Conservation (phyloP, 1,140 invertebrate species). For the Tetraneura akinire region DNA sequence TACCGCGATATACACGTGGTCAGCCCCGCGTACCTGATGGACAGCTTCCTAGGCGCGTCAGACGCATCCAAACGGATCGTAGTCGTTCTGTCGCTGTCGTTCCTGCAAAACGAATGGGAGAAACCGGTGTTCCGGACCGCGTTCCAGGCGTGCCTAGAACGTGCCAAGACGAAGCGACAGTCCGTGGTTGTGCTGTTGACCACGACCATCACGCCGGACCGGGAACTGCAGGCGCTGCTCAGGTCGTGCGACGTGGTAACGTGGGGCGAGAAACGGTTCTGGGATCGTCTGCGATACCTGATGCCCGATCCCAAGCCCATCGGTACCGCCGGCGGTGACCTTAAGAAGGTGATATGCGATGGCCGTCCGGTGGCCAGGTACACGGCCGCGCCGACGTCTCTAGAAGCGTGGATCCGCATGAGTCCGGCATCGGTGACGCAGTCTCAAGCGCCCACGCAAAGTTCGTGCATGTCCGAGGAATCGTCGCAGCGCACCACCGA, state of each 20-base stretch:
- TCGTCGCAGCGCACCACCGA: constrained; percentile 64
- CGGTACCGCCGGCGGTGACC: constrained; percentile 55
- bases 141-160: constrained; percentile 76
- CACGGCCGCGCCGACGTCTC: constrained; percentile 64
- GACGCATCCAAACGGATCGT: constrained; percentile 87
- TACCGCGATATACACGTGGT: constrained; percentile 81
- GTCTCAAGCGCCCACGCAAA: constrained; percentile 63
- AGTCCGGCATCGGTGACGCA: constrained; percentile 56
- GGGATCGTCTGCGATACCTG: constrained; percentile 88
- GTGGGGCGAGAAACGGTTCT: constrained; percentile 91
- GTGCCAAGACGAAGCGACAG: constrained; percentile 63
- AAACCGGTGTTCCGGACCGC: constrained; percentile 90
- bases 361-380: constrained; percentile 62
- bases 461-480: constrained; percentile 67
- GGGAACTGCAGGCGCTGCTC: constrained; percentile 84
- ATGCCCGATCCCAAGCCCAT: constrained; percentile 70
- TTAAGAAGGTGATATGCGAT: constrained; percentile 58
- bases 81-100: constrained; percentile 87
- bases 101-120: constrained; percentile 91
- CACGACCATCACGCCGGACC: constrained; percentile 82
- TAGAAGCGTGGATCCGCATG: constrained; percentile 62
- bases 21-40: constrained; percentile 72
- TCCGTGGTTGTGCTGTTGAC: constrained; percentile 84
- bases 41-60: constrained; percentile 86
- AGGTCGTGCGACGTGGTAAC: constrained; percentile 79